Conservation (phyloP, 2,888 invertebrate genomes). For the Heliconius ethilla region DNA sequence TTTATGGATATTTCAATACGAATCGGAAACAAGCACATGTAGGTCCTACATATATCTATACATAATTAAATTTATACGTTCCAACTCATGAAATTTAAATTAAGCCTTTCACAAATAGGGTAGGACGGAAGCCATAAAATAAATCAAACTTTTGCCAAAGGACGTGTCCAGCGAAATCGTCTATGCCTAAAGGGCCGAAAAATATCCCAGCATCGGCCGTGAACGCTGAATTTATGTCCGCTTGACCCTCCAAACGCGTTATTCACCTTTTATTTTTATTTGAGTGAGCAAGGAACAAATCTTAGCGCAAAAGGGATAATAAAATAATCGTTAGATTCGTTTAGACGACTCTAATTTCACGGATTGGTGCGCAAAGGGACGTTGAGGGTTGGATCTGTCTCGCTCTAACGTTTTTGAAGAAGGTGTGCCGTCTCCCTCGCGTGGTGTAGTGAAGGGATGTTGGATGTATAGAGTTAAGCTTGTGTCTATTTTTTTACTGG, state of each 20-base stretch:
- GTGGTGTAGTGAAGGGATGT: conserved; percentile 58
- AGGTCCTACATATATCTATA: not conserved
- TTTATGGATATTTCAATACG: not conserved
- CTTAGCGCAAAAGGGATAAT: conserved; percentile 82
- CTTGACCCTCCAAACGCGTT: conserved; percentile 78
- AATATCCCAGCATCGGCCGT: conserved; percentile 76
- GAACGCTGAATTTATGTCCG: conserved; percentile 75
- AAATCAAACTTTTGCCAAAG: conserved; percentile 37
- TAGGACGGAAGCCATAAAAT: conserved; percentile 23
- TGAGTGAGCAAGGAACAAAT: conserved; percentile 82
- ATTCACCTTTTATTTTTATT: conserved; percentile 82
- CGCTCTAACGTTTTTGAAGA: conserved; percentile 49
- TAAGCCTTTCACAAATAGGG: conserved; percentile 15
- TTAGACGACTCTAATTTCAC: conserved; percentile 82
- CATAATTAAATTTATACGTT: not conserved
- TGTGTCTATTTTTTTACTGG: conserved; percentile 60
- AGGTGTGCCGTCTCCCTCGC: conserved; percentile 53
- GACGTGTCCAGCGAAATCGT: conserved; percentile 45
- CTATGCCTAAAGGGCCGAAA: conserved; percentile 72
- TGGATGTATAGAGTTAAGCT: conserved; percentile 50
- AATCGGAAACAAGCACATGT: not conserved
- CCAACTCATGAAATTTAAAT: conserved; percentile 25
- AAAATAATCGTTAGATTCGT: conserved; percentile 83
- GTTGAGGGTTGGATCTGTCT: conserved; percentile 61
- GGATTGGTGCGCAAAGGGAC: conserved; percentile 79